Evolutionary conservation across 2,797 vertebrate species (phyloP).

Genomic region (Kryptopterus vitreolus): DNA sequence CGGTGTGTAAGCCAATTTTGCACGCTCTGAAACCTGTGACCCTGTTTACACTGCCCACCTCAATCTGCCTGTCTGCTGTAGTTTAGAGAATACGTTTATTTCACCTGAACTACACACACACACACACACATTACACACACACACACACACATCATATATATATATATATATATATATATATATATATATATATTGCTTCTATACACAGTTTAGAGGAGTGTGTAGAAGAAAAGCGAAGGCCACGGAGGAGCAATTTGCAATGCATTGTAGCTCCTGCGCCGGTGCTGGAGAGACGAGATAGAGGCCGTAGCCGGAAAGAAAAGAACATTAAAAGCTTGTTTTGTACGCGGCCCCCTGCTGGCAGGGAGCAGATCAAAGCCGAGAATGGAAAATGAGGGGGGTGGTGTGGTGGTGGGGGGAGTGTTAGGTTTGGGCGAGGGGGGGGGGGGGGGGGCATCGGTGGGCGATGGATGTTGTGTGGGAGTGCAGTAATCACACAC

Average conservation of each 20-base stretch:
- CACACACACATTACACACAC: neutral
- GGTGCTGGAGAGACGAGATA: slow-evolving; percentile 63
- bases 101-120: slow-evolving; percentile 20
- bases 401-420: too few relatives aligned
- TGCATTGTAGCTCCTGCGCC: slow-evolving; percentile 45
- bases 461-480: too few relatives aligned
- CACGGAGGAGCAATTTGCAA: slow-evolving; percentile 44
- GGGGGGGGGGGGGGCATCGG: too few relatives aligned
- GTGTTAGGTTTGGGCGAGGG: too few relatives aligned
- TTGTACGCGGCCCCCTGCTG: slow-evolving; percentile 85
- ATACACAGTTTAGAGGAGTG: slow-evolving; percentile 12
- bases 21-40: slow-evolving; percentile 38
- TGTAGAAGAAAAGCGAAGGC: slow-evolving; percentile 29
- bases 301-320: slow-evolving; percentile 75
- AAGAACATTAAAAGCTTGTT: slow-evolving; percentile 90
- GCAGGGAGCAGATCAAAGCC: slow-evolving; percentile 87
- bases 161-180: neutral
- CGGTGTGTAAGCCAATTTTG: slow-evolving; percentile 43
- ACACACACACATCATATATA: slow-evolving; percentile 6
- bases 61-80: neutral
- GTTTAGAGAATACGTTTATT: slow-evolving; percentile 34
- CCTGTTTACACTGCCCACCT: slow-evolving; percentile 32
- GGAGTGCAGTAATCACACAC: slow-evolving; percentile 73
- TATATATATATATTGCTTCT: too few relatives aligned
- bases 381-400: slow-evolving; percentile 80